Percentiles rank a stretch among this genome's conserved stretches.
These are phyloP conservation scores for Trilocha varians DNA, from an alignment of 2,888 invertebrate genomes.

Conservation along the genomic window DNA sequence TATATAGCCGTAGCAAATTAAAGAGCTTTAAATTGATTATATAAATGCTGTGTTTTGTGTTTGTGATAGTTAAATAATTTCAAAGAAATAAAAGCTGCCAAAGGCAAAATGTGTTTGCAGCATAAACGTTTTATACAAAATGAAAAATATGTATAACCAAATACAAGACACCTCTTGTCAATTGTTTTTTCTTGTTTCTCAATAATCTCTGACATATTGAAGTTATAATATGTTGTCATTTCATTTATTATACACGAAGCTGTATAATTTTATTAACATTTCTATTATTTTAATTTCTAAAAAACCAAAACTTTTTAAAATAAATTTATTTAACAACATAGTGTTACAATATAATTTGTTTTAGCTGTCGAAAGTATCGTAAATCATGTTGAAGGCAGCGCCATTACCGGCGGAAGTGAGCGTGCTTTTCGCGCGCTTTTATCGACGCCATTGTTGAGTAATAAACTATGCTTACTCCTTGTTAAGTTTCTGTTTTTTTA, in stretches of 20 bases:
- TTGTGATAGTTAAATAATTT: no score
- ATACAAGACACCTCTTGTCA: no score
- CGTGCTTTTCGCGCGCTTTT: conserved; percentile 51
- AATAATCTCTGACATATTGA: no score
- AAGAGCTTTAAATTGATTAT: neutral
- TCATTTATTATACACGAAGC: no score
- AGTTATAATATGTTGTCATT: no score
- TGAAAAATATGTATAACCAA: no score
- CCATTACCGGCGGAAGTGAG: conserved; percentile 68
- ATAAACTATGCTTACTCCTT: neutral
- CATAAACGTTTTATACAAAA: no score
- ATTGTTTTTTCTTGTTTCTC: no score
- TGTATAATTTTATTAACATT: no score
- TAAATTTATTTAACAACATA: conserved; percentile 2
- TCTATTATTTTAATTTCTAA: neutral
- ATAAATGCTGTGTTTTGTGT: neutral
- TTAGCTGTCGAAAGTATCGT: conserved; percentile 7
- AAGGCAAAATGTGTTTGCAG: no score
- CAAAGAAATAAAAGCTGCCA: no score
- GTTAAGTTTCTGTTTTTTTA: neutral
- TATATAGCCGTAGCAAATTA: neutral
- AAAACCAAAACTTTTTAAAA: neutral
- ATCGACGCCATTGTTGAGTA: conserved; percentile 20
- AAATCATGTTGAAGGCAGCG: conserved; percentile 35
- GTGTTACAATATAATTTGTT: neutral